phyloP scores from a whole-genome alignment of 2,888 invertebrate genomes.

The Eutolmus rufibarbis region DNA sequence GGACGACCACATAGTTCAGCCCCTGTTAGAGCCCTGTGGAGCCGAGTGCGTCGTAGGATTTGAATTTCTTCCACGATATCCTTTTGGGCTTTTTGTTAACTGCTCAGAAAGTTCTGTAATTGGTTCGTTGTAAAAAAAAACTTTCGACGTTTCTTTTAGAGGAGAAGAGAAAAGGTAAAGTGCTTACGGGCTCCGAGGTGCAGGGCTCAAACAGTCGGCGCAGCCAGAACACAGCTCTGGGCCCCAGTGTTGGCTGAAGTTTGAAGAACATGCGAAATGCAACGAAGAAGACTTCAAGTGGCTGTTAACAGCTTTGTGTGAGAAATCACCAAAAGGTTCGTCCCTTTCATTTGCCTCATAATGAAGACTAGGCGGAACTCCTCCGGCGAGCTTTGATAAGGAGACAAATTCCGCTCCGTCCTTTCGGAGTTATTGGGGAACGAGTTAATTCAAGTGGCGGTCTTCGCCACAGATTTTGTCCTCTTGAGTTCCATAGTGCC shows the following conservation, averaged over 20 bases:
- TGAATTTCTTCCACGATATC: constrained; percentile 14
- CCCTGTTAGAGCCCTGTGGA: neutral
- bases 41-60: constrained; percentile 12
- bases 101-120: constrained; percentile 35
- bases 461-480: neutral
- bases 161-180: neutral
- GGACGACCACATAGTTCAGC: neutral
- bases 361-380: neutral
- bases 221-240: neutral
- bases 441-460: neutral
- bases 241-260: neutral
- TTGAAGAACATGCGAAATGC: constrained; percentile 12
- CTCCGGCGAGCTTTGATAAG: neutral
- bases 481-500: neutral
- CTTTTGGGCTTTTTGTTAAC: constrained; percentile 20
- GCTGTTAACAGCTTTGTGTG: neutral
- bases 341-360: neutral
- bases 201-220: neutral
- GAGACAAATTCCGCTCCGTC: neutral
- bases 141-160: neutral
- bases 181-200: neutral
- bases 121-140: constrained; percentile 21
- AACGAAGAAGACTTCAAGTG: neutral
- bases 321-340: neutral
- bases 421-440: neutral